Percentiles rank a stretch among this genome's conserved stretches.
phyloP scores from a whole-genome alignment of 2,888 invertebrate genomes.

The Ecdyonurus torrentis region DNA sequence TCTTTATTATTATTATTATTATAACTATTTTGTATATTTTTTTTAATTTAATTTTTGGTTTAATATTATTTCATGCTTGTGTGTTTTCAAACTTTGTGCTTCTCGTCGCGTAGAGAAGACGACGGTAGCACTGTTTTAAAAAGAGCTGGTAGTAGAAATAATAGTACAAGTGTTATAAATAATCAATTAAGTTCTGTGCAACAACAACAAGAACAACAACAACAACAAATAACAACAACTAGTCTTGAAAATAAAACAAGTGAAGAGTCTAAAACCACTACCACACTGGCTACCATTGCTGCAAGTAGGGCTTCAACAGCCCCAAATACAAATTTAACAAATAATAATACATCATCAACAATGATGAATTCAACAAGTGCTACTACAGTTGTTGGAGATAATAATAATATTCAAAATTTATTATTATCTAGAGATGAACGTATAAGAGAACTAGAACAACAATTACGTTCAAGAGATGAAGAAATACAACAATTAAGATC shows the following conservation, averaged over 20 bases:
- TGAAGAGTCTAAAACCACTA: background rate
- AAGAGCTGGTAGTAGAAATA: background rate
- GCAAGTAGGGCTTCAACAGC: background rate
- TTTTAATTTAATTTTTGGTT: too few relatives aligned
- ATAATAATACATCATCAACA: background rate
- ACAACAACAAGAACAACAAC: background rate
- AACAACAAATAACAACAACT: background rate
- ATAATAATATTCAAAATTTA: slow-evolving; percentile 20
- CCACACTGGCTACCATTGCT: background rate
- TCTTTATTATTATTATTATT: too few relatives aligned
- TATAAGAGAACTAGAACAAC: slow-evolving; percentile 58
- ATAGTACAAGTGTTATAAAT: background rate
- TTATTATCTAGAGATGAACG: slow-evolving; percentile 45
- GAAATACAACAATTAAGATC: slow-evolving; percentile 70
- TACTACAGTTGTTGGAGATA: background rate
- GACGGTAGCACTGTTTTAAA: background rate
- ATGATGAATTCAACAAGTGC: background rate
- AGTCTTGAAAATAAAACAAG: background rate
- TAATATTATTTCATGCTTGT: background rate
- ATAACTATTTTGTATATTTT: too few relatives aligned
- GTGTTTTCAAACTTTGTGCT: slow-evolving; percentile 1
- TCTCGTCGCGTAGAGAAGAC: slow-evolving; percentile 2
- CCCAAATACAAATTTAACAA: background rate
- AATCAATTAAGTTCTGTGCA: background rate
- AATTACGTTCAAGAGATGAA: slow-evolving; percentile 53